phyloP scores from a whole-genome alignment of 2,797 vertebrate species.

The Carduelis carduelis region DNA sequence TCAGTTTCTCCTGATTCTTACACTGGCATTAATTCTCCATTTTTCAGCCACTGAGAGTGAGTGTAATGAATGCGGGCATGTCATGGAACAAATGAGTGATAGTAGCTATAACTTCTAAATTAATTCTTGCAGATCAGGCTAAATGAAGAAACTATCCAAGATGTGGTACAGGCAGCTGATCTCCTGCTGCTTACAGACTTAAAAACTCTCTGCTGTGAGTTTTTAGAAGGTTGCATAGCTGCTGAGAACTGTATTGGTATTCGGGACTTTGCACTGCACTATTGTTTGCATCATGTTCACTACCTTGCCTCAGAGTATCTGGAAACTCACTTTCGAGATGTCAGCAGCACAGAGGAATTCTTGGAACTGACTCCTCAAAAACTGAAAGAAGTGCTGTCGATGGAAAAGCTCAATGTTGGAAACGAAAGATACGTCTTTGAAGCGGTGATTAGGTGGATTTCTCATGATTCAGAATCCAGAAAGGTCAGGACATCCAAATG shows the following conservation, averaged over 20 bases:
- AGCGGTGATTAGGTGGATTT: constrained; percentile 92
- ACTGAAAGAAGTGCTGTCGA: constrained; percentile 89
- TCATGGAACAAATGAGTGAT: constrained; percentile 19
- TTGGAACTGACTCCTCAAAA: constrained; percentile 86
- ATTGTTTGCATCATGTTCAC: constrained; percentile 93
- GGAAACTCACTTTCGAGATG: constrained; percentile 96
- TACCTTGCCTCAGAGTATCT: constrained; percentile 93
- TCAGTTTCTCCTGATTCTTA: not conserved
- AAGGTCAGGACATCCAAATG: constrained; percentile 77
- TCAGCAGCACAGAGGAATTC: constrained; percentile 91
- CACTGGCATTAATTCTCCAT: not conserved
- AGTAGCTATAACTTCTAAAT: constrained; percentile 57
- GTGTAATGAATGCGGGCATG: constrained; percentile 23
- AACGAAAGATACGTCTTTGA: constrained; percentile 95
- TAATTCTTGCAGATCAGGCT: constrained; percentile 84
- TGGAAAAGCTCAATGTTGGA: constrained; percentile 97
- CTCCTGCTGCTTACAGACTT: constrained; percentile 94
- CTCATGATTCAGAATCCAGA: constrained; percentile 87
- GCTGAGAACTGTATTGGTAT: constrained; percentile 98
- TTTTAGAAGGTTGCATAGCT: constrained; percentile 93
- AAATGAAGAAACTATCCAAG: constrained; percentile 97
- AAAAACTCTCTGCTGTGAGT: constrained; percentile 95
- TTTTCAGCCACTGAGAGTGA: constrained; percentile 8
- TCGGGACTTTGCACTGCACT: constrained; percentile 93
- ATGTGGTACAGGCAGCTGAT: constrained; percentile 95